Evolutionary conservation across 1,140 invertebrate genomes (phyloP).

Genomic region (Drosophila chauvacae): DNA sequence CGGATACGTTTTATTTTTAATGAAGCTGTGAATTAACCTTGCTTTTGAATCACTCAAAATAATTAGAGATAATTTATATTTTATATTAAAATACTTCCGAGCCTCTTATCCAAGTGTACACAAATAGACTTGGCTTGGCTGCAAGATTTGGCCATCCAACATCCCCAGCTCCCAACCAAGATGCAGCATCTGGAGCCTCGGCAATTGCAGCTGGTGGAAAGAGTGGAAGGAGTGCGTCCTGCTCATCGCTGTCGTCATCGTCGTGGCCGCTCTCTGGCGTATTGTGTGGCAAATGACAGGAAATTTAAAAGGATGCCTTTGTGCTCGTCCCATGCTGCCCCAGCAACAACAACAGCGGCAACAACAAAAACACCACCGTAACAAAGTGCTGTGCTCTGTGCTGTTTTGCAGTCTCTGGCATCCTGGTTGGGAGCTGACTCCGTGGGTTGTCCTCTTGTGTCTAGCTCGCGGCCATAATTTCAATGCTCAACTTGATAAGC

Average conservation of each 20-base stretch:
- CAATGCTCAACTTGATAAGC: conserved; percentile 82
- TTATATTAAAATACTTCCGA: not conserved
- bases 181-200: conserved; percentile 46
- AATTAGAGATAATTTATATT: not conserved
- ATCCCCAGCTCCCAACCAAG: conserved; percentile 25
- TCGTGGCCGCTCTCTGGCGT: conserved; percentile 73
- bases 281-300: conserved; percentile 83
- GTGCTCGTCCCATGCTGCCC: conserved; percentile 70
- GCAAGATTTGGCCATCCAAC: conserved; percentile 19
- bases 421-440: conserved; percentile 44
- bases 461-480: conserved; percentile 82
- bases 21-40: not conserved
- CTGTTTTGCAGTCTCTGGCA: conserved; percentile 41
- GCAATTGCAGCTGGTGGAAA: conserved; percentile 31
- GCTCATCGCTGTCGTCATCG: conserved; percentile 42
- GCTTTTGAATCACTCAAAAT: not conserved
- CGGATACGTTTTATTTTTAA: not conserved
- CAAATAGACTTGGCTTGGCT: conserved; percentile 51
- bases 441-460: conserved; percentile 65
- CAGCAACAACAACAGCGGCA: conserved; percentile 18
- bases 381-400: conserved; percentile 71
- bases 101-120: conserved; percentile 22
- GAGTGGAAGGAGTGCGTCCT: conserved; percentile 18
- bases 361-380: conserved; percentile 58
- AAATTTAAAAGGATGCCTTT: conserved; percentile 84